Conservation (phyloP, 2,113 vertebrate genomes). For the Ptilorrhoa leucosticta region DNA sequence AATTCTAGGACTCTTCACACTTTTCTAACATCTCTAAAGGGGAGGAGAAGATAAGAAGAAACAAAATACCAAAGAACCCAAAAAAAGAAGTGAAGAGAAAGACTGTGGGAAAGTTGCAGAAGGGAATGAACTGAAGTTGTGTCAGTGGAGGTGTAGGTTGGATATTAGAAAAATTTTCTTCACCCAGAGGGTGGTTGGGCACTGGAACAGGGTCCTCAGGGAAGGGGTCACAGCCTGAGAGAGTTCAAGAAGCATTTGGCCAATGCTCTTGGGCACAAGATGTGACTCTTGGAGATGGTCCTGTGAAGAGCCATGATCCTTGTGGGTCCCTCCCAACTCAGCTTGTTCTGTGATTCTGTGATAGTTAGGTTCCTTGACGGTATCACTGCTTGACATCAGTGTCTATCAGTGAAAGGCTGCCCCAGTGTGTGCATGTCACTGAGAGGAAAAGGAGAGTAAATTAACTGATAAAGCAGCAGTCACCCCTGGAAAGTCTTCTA, state of each 20-base stretch:
- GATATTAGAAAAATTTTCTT: neutral
- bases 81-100: neutral
- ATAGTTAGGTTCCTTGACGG: neutral
- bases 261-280: neutral
- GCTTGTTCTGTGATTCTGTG: neutral
- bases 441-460: neutral
- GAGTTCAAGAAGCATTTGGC: neutral
- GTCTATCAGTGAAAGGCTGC: neutral
- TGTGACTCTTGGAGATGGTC: neutral
- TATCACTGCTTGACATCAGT: neutral
- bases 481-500: neutral
- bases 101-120: neutral
- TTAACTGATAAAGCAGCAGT: neutral
- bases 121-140: neutral
- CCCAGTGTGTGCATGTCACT: neutral
- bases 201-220: neutral
- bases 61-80: neutral
- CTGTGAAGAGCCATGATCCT: neutral
- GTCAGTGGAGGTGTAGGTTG: neutral
- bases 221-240: neutral
- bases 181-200: neutral
- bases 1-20: neutral
- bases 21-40: neutral
- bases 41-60: neutral
- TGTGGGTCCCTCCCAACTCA: neutral